phyloP scores from a whole-genome alignment of 2,888 invertebrate species.

The Rapana venosa region DNA sequence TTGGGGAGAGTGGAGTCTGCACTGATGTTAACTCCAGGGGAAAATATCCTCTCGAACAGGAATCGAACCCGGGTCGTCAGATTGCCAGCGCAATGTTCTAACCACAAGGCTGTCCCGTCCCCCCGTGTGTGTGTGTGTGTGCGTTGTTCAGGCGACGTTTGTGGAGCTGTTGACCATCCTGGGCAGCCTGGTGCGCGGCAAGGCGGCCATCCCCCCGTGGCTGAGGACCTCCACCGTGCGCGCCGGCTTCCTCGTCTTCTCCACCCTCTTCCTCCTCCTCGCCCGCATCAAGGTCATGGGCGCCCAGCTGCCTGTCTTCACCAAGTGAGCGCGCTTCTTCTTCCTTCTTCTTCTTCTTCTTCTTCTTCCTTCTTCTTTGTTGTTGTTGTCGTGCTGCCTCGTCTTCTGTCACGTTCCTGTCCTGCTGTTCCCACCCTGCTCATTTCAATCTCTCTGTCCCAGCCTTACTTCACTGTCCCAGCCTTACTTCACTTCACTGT shows the following conservation, averaged over 20 bases:
- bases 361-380: background rate
- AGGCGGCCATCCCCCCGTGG: slow-evolving; percentile 67
- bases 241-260: slow-evolving; percentile 87
- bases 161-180: slow-evolving; percentile 63
- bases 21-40: too few relatives aligned
- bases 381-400: background rate
- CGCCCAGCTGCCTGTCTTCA: slow-evolving; percentile 96
- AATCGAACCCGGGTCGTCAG: too few relatives aligned
- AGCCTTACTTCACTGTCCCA: too few relatives aligned
- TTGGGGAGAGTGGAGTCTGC: too few relatives aligned
- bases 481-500: too few relatives aligned
- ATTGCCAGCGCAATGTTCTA: too few relatives aligned
- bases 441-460: too few relatives aligned
- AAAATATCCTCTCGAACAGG: too few relatives aligned
- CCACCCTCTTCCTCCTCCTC: slow-evolving; percentile 88
- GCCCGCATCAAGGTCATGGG: slow-evolving; percentile 96
- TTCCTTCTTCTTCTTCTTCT: background rate
- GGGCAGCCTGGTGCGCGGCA: slow-evolving; percentile 61
- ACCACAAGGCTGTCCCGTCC: too few relatives aligned
- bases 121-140: too few relatives aligned
- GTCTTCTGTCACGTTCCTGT: too few relatives aligned
- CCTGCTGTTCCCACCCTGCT: too few relatives aligned
- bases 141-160: slow-evolving; percentile 63
- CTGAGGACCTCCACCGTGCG: slow-evolving; percentile 80
- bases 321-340: slow-evolving; percentile 81